Evolutionary conservation across 2,888 invertebrate species (phyloP).

Genomic region (Camponotus fellah): DNA sequence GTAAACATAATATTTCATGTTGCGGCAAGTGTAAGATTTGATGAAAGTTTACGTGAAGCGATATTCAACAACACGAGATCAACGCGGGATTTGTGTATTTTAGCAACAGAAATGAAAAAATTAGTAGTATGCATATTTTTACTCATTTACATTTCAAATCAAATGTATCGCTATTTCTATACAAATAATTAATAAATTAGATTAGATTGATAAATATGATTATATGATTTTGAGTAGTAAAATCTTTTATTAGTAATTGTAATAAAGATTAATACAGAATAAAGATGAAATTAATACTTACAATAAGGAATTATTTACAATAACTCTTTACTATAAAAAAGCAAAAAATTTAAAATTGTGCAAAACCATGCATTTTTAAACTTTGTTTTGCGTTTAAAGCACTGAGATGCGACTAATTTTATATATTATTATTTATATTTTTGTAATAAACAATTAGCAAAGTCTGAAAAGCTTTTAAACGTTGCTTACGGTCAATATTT

Average conservation of each 20-base stretch:
- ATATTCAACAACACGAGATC: slow-evolving; percentile 89
- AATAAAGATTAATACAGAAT: neutral
- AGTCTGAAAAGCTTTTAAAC: too few species aligned
- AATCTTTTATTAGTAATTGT: neutral
- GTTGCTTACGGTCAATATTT: too few species aligned
- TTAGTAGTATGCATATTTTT: slow-evolving; percentile 85
- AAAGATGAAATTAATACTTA: too few species aligned
- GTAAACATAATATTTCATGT: slow-evolving; percentile 89
- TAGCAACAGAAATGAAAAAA: slow-evolving; percentile 88
- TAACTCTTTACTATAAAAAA: too few species aligned
- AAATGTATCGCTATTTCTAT: neutral
- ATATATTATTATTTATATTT: too few species aligned
- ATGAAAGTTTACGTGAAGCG: slow-evolving; percentile 91
- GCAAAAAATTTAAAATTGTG: too few species aligned
- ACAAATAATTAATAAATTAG: neutral
- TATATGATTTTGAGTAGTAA: neutral
- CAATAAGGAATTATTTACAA: too few species aligned
- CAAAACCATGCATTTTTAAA: too few species aligned
- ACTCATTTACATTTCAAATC: neutral
- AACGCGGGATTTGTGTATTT: slow-evolving; percentile 88
- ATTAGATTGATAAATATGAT: neutral
- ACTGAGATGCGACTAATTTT: too few species aligned
- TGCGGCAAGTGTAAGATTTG: slow-evolving; percentile 91
- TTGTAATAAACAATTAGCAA: too few species aligned
- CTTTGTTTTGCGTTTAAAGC: too few species aligned